Percentiles rank a stretch among this genome's conserved stretches.
Conservation (phyloP, 2,888 invertebrate genomes). For the Gibbula magus region DNA sequence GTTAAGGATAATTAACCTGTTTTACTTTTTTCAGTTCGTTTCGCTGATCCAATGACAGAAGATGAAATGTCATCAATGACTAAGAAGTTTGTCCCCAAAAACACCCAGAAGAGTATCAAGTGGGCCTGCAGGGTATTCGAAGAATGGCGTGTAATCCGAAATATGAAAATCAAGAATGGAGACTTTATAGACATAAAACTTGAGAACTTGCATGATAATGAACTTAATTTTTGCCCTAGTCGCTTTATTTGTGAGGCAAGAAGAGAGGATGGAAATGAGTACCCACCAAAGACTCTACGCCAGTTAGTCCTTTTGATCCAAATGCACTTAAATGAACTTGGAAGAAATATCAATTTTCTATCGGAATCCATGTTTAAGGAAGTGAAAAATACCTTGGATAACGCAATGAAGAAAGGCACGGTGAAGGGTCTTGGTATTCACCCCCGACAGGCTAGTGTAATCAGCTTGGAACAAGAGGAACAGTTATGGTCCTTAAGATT, state of each 20-base stretch:
- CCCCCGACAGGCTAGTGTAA: background rate
- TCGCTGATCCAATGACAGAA: background rate
- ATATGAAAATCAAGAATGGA: background rate
- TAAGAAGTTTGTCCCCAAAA: background rate
- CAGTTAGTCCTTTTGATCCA: background rate
- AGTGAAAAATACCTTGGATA: background rate
- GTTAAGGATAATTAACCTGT: too few relatives aligned
- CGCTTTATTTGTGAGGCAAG: background rate
- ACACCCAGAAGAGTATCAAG: background rate
- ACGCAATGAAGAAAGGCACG: background rate
- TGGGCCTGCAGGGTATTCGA: background rate
- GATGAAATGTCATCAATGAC: background rate
- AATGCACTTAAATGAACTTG: background rate
- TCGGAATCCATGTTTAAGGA: background rate
- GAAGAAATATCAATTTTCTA: background rate
- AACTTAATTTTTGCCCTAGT: background rate
- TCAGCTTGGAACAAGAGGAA: background rate
- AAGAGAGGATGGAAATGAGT: background rate
- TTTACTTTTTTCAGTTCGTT: too few relatives aligned
- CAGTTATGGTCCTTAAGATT: background rate
- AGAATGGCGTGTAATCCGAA: background rate
- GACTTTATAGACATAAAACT: background rate
- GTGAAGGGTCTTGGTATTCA: background rate
- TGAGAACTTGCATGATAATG: background rate
- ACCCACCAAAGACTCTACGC: background rate